Percentiles rank a stretch among this genome's conserved stretches.
phyloP scores from a whole-genome alignment of 2,888 invertebrate genomes.

The Sphaerophoria taeniata region DNA sequence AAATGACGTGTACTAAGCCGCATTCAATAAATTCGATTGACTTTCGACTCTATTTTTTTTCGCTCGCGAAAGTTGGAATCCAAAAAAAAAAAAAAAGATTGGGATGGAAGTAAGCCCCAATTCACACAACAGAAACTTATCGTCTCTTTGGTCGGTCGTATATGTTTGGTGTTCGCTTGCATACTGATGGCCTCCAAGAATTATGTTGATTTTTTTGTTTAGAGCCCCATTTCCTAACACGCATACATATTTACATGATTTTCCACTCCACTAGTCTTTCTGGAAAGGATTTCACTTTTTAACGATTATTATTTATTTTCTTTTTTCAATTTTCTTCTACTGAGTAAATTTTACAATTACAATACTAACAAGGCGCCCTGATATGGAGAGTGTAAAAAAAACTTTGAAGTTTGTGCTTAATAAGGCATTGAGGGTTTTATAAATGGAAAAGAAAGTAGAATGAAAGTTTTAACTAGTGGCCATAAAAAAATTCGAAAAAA shows the following conservation, averaged over 20 bases:
- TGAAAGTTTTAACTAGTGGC: slow-evolving; percentile 1
- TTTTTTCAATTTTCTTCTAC: slow-evolving; percentile 1
- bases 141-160: too few species aligned
- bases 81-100: not conserved
- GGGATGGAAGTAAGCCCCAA: slow-evolving; percentile 5
- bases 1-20: slow-evolving; percentile 7
- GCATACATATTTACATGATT: slow-evolving; percentile 5
- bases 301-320: not conserved
- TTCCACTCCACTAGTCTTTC: slow-evolving; percentile 2
- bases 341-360: slow-evolving; percentile 4
- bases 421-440: slow-evolving; percentile 10
- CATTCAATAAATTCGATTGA: slow-evolving; percentile 24
- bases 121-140: not conserved
- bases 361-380: not conserved
- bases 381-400: not conserved
- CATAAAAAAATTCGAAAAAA: not conserved
- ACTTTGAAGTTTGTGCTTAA: slow-evolving; percentile 18
- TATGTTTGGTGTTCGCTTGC: not conserved
- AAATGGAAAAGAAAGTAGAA: slow-evolving; percentile 30
- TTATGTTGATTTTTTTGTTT: not conserved
- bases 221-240: not conserved
- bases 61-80: slow-evolving; percentile 5
- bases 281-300: not conserved
- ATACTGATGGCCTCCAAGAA: not conserved
- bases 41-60: slow-evolving; percentile 1